Conservation (phyloP, 2,113 vertebrate species). For the Microtus oregoni region DNA sequence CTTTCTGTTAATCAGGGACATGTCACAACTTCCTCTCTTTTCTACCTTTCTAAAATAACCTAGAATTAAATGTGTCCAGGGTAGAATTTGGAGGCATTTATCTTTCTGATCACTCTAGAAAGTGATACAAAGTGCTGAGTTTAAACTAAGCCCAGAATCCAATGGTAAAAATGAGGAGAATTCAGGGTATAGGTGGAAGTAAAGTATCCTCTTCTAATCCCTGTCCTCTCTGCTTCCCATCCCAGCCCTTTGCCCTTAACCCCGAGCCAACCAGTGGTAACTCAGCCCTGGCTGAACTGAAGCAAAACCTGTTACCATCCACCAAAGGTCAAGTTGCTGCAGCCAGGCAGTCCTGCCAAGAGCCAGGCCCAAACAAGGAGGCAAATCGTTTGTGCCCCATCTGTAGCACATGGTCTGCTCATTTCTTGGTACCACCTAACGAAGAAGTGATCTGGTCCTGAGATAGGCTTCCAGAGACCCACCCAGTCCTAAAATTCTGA, state of each 20-base stretch:
- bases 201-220: slow-evolving; percentile 1
- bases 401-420: slow-evolving; percentile 25
- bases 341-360: slow-evolving; percentile 49
- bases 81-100: background rate
- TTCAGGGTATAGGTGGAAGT: slow-evolving; percentile 18
- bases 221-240: slow-evolving; percentile 40
- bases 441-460: slow-evolving; percentile 66
- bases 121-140: slow-evolving; percentile 17
- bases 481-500: slow-evolving; percentile 73
- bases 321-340: slow-evolving; percentile 45
- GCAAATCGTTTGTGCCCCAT: slow-evolving; percentile 47
- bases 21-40: background rate
- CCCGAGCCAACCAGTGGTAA: slow-evolving; percentile 44
- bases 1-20: background rate
- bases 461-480: slow-evolving; percentile 69
- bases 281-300: slow-evolving; percentile 55
- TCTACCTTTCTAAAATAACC: slow-evolving; percentile 20
- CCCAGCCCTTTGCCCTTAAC: background rate
- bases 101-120: slow-evolving; percentile 35
- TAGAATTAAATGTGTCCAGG: background rate
- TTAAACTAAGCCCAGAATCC: slow-evolving; percentile 32
- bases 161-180: background rate
- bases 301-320: slow-evolving; percentile 69
- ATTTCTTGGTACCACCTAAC: slow-evolving; percentile 70
- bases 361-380: slow-evolving; percentile 50